These are phyloP conservation scores for Caenorhabditis virilis DNA, from an alignment of 2,888 invertebrate species.

Conservation along the genomic window DNA sequence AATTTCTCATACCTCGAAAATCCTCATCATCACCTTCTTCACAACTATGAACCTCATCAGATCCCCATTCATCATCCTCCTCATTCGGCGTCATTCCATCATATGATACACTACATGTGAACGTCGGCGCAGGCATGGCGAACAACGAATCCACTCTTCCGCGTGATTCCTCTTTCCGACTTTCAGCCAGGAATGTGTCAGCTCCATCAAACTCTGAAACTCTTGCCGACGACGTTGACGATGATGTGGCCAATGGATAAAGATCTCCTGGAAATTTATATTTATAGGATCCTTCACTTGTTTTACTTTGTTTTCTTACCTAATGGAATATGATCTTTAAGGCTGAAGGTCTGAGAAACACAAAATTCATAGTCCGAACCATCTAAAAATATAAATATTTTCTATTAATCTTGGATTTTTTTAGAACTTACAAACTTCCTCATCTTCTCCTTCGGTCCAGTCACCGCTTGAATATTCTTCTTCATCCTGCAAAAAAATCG, in stretches of 20 bases:
- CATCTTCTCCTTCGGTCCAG: slow-evolving; percentile 48
- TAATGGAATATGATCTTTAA: slow-evolving; percentile 36
- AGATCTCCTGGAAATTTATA: too few species aligned
- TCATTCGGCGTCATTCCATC: slow-evolving; percentile 51
- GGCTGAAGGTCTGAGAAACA: slow-evolving; percentile 50
- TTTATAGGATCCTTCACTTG: too few species aligned
- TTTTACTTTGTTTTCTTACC: too few species aligned
- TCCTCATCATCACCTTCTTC: slow-evolving; percentile 45
- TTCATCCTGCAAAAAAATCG: slow-evolving; percentile 13
- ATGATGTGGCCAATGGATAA: slow-evolving; percentile 34
- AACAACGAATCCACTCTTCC: slow-evolving; percentile 55
- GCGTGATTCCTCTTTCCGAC: slow-evolving; percentile 43
- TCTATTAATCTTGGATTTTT: too few species aligned
- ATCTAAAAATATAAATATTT: slow-evolving; percentile 7
- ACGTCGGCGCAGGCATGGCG: slow-evolving; percentile 57
- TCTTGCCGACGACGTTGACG: slow-evolving; percentile 36
- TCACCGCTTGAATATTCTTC: slow-evolving; percentile 38
- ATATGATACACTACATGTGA: slow-evolving; percentile 64
- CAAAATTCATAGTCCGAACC: slow-evolving; percentile 43
- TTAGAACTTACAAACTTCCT: slow-evolving; percentile 37
- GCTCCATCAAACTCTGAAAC: slow-evolving; percentile 55
- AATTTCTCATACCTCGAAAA: slow-evolving; percentile 20
- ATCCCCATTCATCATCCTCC: slow-evolving; percentile 34
- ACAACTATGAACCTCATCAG: slow-evolving; percentile 47
- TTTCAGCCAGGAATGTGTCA: slow-evolving; percentile 40